Percentiles rank a stretch among this genome's conserved stretches.
Conservation (phyloP, 2,113 vertebrate species). For the Brachypodius melanocephalos region DNA sequence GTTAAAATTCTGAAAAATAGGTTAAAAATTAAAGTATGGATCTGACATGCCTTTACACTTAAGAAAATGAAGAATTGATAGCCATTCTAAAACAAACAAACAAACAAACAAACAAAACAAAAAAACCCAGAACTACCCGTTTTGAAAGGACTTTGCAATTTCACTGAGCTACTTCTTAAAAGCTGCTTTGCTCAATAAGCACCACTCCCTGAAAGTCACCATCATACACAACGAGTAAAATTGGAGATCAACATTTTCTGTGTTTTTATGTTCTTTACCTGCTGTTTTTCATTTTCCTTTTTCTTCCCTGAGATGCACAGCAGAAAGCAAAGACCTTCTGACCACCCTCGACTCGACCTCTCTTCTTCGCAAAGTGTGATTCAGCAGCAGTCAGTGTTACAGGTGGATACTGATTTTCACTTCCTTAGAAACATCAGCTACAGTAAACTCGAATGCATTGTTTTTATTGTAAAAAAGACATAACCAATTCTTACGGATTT, state of each 20-base stretch:
- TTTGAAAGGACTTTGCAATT: neutral
- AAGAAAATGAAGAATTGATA: neutral
- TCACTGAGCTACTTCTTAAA: neutral
- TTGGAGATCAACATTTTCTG: neutral
- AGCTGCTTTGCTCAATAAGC: neutral
- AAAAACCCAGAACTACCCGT: neutral
- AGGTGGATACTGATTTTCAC: neutral
- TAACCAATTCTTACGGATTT: neutral
- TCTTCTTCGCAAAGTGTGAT: neutral
- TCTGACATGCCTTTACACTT: neutral
- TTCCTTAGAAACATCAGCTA: neutral
- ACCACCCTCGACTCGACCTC: neutral
- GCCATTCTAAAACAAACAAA: neutral
- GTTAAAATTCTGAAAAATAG: neutral
- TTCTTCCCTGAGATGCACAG: neutral
- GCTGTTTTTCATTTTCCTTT: neutral
- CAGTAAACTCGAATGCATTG: neutral
- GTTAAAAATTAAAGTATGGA: neutral
- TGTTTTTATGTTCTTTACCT: neutral
- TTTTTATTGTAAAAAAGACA: neutral
- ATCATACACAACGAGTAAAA: neutral
- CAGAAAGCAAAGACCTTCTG: neutral
- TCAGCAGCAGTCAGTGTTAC: neutral
- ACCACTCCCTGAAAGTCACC: neutral
- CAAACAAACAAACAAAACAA: too few relatives aligned